Base-by-base conservation (phyloP, 30 jellyfish, hydroid and myxozoan species). In the Aurelia coerulea region DNA sequence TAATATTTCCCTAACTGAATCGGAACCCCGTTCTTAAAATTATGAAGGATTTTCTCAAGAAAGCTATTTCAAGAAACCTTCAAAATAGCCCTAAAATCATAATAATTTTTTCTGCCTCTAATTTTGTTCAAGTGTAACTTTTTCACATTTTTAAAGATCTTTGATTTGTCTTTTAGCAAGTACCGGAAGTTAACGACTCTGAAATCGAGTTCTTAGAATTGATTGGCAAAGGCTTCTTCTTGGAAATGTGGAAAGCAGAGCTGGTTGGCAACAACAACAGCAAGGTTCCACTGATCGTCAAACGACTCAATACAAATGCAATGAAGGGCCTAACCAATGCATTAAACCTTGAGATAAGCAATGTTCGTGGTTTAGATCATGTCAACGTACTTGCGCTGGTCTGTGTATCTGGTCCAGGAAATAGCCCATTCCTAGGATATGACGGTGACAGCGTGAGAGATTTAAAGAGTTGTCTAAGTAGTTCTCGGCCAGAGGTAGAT, bases 201-300 rank as follows among this genome's bases (percentile, higher is more conserved):
- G 51, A 84, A 59, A 65, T 91, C 6, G 64, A 62, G 32, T 72
- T 79, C 81, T 31, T 82, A 60, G 86, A 75, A 60, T 62, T 79
- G 91, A 88, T 92, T 17, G 95, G 98, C 60, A 97, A 92, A 32
- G 97, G 98, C 1, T 66, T 41, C 72, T 69, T 76, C 78, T 80
- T 83, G 59, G 95, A 87, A 72, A 72, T 92, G 41, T 92, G 97
- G 97, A 73, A 69, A 71, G 98, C 95, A 65, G 96, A 92, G 77
- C 78, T 71, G 52, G 52, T 59, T 13, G 75, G 62, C 23, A 52
- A 31, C 13, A 79, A 68, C 70, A 76, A 81, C 59, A 69, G 73
- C 32, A 73, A 63, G 32, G 68, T 85, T 18, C 91, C 91, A 17
- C 65, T 92, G 29, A 52, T 92, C 54, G 91, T 92, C 15, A 80